Percentiles rank a stretch among this genome's conserved stretches.
These are phyloP conservation scores for Brachypodius melanocephalos DNA, from an alignment of 2,113 vertebrate species.

Conservation along the genomic window DNA sequence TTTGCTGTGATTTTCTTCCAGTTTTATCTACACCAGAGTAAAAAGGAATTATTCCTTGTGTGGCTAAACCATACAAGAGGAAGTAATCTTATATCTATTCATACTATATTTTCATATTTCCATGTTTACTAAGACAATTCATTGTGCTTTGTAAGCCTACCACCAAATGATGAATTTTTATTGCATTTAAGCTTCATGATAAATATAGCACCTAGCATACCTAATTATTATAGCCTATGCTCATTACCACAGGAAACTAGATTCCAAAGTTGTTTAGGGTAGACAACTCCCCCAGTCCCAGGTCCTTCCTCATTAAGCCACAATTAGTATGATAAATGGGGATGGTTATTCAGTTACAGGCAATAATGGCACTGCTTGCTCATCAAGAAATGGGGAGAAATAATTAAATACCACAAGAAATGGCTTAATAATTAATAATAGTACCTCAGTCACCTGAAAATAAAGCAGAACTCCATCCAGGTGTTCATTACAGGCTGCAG, in stretches of 20 bases:
- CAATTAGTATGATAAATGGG: conserved; percentile 78
- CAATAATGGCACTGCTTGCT: conserved; percentile 63
- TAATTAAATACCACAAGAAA: conserved; percentile 51
- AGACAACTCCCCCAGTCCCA: conserved; percentile 63
- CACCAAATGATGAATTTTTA: conserved; percentile 19
- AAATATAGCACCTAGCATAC: conserved; percentile 60
- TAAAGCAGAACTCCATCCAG: not conserved
- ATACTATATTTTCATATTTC: not conserved
- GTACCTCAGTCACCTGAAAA: not conserved
- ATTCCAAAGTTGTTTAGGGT: conserved; percentile 58
- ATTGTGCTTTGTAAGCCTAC: not conserved
- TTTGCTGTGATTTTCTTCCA: not conserved
- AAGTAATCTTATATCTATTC: not conserved
- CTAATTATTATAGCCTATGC: conserved; percentile 63
- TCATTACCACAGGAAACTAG: conserved; percentile 65
- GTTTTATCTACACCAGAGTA: not conserved
- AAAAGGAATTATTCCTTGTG: not conserved
- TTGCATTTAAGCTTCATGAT: conserved; percentile 48
- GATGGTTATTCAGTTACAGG: conserved; percentile 60
- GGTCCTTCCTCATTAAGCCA: conserved; percentile 73
- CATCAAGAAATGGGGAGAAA: conserved; percentile 58
- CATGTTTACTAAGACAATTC: conserved; percentile 17
- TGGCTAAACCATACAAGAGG: not conserved
- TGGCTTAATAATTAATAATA: conserved; percentile 44
- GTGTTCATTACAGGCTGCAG: not conserved